Percentiles rank a stretch among this genome's conserved stretches.
phyloP scores from a whole-genome alignment of 2,113 vertebrate species.

The Atherinomorus stipes region DNA sequence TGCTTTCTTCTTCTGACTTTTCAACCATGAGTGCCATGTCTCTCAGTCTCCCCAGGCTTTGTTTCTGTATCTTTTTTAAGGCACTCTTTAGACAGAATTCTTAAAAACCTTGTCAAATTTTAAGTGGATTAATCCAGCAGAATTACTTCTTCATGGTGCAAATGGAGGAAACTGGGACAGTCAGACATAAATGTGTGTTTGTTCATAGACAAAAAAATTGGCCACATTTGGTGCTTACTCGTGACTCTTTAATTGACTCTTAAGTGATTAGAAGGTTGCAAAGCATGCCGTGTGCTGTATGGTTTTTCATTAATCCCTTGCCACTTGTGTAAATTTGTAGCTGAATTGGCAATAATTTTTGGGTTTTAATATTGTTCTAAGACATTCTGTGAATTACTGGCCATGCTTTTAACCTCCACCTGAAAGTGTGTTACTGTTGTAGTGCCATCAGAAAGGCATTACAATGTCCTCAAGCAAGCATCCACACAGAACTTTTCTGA shows the following conservation, averaged over 20 bases:
- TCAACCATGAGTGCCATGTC: constrained; percentile 18
- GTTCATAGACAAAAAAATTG: constrained; percentile 45
- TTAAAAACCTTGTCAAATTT: constrained; percentile 51
- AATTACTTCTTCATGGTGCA: constrained; percentile 58
- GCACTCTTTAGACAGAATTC: constrained; percentile 47
- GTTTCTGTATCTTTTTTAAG: constrained; percentile 33
- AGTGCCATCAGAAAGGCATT: not conserved
- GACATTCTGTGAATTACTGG: no score
- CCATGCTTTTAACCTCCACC: no score
- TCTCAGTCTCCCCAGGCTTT: constrained; percentile 17
- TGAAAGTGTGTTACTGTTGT: no score
- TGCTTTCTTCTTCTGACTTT: constrained; percentile 5
- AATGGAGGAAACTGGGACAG: constrained; percentile 60
- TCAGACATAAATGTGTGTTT: constrained; percentile 39
- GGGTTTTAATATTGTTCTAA: no score
- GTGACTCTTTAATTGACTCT: constrained; percentile 54
- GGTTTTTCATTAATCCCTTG: constrained; percentile 27
- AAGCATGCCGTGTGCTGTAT: constrained; percentile 38
- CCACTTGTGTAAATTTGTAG: constrained; percentile 22
- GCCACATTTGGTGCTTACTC: constrained; percentile 43
- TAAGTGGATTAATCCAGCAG: constrained; percentile 59
- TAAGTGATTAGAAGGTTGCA: constrained; percentile 40
- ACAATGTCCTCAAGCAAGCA: not conserved
- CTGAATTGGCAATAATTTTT: constrained; percentile 7
- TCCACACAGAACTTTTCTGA: not conserved